Conservation (phyloP, 2,113 vertebrate genomes). For the Pygoscelis antarcticus region DNA sequence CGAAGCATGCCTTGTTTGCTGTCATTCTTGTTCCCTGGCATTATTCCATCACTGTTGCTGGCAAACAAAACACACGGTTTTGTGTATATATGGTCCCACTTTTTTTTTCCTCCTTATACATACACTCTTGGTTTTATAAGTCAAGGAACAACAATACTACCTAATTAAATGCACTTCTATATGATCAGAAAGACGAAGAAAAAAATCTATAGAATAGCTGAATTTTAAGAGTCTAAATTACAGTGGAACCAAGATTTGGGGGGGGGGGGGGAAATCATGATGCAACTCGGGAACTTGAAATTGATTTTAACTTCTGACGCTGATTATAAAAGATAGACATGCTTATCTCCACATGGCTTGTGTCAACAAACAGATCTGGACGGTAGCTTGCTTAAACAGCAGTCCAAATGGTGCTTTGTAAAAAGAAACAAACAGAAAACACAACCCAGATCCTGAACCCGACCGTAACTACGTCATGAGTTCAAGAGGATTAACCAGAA, state of each 20-base stretch:
- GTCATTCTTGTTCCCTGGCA: not conserved
- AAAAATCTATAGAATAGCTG: not conserved
- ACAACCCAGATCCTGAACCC: not conserved
- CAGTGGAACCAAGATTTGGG: not conserved
- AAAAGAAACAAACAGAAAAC: not conserved
- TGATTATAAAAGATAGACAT: not conserved
- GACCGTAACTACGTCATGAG: rapidly evolving
- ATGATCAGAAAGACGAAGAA: not conserved
- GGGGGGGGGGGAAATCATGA: too few species aligned
- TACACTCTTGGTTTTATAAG: not conserved
- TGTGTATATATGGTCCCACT: too few species aligned
- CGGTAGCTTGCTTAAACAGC: not conserved
- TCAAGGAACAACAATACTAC: not conserved
- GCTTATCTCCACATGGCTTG: not conserved
- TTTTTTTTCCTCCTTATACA: too few species aligned
- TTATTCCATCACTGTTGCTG: not conserved
- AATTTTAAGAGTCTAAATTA: not conserved
- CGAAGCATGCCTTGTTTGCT: not conserved
- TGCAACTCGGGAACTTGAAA: not conserved
- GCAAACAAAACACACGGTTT: not conserved
- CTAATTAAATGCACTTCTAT: not conserved
- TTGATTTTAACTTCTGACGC: not conserved
- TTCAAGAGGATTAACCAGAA: not conserved
- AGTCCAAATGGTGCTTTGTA: not conserved
- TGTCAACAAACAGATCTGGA: not conserved